Base-by-base conservation (phyloP, 2,888 invertebrate genomes). In the Cataglyphis albicans region DNA sequence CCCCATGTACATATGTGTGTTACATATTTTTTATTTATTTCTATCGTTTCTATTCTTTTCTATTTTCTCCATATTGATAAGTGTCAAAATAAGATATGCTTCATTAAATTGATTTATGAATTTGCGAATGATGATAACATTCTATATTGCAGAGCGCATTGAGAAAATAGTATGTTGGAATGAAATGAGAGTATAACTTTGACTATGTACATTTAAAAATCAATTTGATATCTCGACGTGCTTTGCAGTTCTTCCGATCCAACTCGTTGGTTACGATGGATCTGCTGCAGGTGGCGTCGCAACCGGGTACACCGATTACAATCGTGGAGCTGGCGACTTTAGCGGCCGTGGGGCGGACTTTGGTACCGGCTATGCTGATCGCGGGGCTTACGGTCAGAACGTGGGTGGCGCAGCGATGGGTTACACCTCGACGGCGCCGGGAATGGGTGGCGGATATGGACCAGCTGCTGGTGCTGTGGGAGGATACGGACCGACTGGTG, bases 261-360 rank as follows among this genome's bases (percentile, higher is more conserved):
- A 92, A 90, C 91, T 92, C 86, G 92, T 92, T 80, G 91, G 92
- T 88, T 93, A 93, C 90, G 92, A 92, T 89, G 93, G 93, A 87
- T 89, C 92, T 86, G 90, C 92, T 84, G 91, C 91, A 88, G 93
- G 94, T 86, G 94, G 93, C 75, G 93, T 92, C 70, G 92, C 92
- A 82, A 92, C 93, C 73, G 94, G 94, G 65, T 94, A 94, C 89
- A 91, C 91, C 61, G 94, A 94, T 86, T 94, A 94, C 85, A 94
- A 94, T 86, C 92, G 93, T 48, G 93, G 94, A 21, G 94, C 92
- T 80, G 94, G 94, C 21, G 94, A 94, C 87, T 94, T 94, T 89
- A 93, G 92, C 82, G 92, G 93, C 84, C 92, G 94, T 74, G 91
- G 93, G 21, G 92, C 92, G 44, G 94, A 94, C 86, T 94, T 94